Evolutionary conservation across 2,888 invertebrate genomes (phyloP), one percentile per base, ranked within the genome.

Genomic region (Formica aserva): DNA sequence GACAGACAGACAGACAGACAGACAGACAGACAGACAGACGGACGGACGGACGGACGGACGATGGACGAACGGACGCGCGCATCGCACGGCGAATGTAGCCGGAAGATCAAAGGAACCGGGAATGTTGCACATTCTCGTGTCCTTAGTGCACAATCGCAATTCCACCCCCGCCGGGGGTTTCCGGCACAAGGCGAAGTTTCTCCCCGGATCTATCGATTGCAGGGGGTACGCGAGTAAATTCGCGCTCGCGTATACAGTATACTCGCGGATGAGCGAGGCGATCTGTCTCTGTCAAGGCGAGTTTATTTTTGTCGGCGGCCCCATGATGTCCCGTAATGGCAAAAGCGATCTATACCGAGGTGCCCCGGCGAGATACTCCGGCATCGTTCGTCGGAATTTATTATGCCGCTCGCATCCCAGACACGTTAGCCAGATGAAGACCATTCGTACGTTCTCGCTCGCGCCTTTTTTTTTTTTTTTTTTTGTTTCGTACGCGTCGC

Each of bases 1-100:
- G 60, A 66, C 83, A 52, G 62, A 85, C 81, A 84, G 63, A 88
- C 83, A 88, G 83, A 82, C 80, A n/a, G 55, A 52, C 69, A n/a
- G 57, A 66, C 74, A 18, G 67, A 71, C 35, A 35, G 72, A 78
- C 65, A 29, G 67, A 84, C 71, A 26, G 45, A 82, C 48, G 48
- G 41, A 84, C 55, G 41, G 65, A 77, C 65, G n/a, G 63, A 85
- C 65, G 41, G 55, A 82, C 57, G 57, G 35, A 85, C 48, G 57
- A 83, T 52, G 66, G 63, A 74, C 55, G 57, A 65, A 35, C 57
- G 62, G 72, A 82, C 57, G 71, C 62, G 74, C 63, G 62, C 69
- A 80, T 60, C 66, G 72, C n/a, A 48, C 81, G 60, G 52, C 80
- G 45, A 75, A 74, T 71, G 74, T 72, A 80, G 63, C 72, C 60